phyloP scores from a whole-genome alignment of 1,140 invertebrate species.

The Brachystomella parvula region DNA sequence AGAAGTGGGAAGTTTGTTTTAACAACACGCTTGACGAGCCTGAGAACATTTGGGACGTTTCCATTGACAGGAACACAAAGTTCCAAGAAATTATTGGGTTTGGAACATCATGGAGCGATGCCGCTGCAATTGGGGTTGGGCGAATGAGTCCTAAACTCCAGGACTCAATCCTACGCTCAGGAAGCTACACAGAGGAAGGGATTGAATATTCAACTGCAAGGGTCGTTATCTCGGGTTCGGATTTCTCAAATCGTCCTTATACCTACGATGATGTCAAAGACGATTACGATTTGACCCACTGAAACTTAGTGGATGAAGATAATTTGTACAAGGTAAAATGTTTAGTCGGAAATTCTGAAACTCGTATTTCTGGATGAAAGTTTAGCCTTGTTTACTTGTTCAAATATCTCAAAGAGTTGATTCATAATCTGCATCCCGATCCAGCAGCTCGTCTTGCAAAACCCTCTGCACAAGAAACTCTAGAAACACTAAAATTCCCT shows the following conservation, averaged over 20 bases:
- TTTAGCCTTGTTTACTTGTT: too few relatives aligned
- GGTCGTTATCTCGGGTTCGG: constrained; percentile 59
- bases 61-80: constrained; percentile 1
- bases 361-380: too few relatives aligned
- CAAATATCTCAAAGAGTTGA: too few relatives aligned
- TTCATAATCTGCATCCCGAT: too few relatives aligned
- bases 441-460: too few relatives aligned
- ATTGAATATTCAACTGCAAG: constrained; percentile 49
- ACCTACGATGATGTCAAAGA: constrained; percentile 52
- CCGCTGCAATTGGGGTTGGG: constrained; percentile 52
- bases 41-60: not conserved
- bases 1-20: constrained; percentile 16
- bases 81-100: constrained; percentile 54
- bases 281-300: constrained; percentile 58
- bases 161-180: constrained; percentile 27
- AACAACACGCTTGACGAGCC: constrained; percentile 14
- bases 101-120: constrained; percentile 79
- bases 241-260: constrained; percentile 64
- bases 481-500: too few relatives aligned
- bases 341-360: too few relatives aligned
- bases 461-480: too few relatives aligned
- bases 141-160: constrained; percentile 16
- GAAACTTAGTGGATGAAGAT: constrained; percentile 58
- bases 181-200: constrained; percentile 41
- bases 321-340: constrained; percentile 51